Percentiles rank a stretch among this genome's conserved stretches.
phyloP scores from a whole-genome alignment of 2,113 vertebrate genomes.

The Meles meles region DNA sequence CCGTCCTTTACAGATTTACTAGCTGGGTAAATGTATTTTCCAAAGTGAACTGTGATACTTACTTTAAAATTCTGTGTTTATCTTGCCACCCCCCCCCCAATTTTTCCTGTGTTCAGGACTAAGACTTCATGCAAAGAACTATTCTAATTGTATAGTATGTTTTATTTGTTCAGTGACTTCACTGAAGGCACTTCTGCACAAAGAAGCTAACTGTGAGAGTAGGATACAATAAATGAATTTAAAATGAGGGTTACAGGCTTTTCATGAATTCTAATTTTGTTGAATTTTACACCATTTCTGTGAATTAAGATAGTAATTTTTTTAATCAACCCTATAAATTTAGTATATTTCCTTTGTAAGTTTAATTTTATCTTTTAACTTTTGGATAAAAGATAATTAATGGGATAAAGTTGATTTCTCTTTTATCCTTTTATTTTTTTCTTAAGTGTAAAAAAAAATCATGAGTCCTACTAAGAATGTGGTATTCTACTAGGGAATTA shows the following conservation, averaged over 20 bases:
- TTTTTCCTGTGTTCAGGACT: neutral
- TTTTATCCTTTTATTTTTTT: neutral
- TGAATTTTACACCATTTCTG: neutral
- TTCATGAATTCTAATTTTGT: neutral
- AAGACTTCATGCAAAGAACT: neutral
- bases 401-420: neutral
- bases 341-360: neutral
- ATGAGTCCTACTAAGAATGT: neutral
- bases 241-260: neutral
- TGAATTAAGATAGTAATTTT: neutral
- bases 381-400: neutral
- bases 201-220: neutral
- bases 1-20: neutral
- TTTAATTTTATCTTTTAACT: conserved; percentile 1
- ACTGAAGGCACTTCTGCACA: neutral
- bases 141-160: neutral
- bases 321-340: neutral
- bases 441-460: neutral
- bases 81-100: too few species aligned
- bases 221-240: neutral
- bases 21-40: neutral
- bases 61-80: neutral
- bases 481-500: neutral
- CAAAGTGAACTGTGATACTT: neutral
- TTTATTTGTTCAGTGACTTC: neutral